Evolutionary conservation across 2,797 vertebrate genomes (phyloP), one percentile per base, ranked within the genome.

Genomic region (Sebastes baramenuke): DNA sequence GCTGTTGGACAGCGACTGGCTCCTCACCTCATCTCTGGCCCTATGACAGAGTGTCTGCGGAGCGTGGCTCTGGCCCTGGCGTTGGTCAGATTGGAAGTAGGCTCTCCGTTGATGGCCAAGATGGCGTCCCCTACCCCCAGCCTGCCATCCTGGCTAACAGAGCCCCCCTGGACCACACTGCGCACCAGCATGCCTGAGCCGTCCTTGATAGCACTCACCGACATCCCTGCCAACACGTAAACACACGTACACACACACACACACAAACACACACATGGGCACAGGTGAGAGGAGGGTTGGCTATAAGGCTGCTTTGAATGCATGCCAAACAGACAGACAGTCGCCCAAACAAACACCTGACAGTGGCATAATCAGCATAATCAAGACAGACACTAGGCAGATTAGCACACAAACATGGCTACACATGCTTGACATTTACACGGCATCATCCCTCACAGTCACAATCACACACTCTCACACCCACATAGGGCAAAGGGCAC

Each of bases 141-240:
- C 64, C 97, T 96, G 82, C 97, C 98, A 91, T 99, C 98, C 42
- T 96, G 96, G 94, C 96, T 97, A 88, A 99, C 97, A 59, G 97
- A 97, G 61, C 98, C 97, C 67, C 97, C 97, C 10, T 96, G 97
- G 93, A 97, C 97, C 89, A 99, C 87, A 27, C 96, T 98, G 85
- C 97, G 97, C 74, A 99, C 97, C 88, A 98, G 96, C 95, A 99
- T 96, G 91, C 98, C 98, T 88, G 96, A 95, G 82, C 98, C 98
- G 81, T 99, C 98, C 95, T 97, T 98, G 92, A 97, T 95, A 86
- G 97, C 96, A 89, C 97, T 99, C 87, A 99, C 97, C 67, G 97
- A 97, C 98, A 99, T 97, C 16, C 98, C 98, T 99, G 86, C 16
- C 94, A 92, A 93, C 78, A 83, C 0, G 77, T 82, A 38, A 38